Percentiles rank a stretch among this genome's conserved stretches.
phyloP scores from a whole-genome alignment of 2,888 invertebrate genomes.

The Dolomedes plantarius region DNA sequence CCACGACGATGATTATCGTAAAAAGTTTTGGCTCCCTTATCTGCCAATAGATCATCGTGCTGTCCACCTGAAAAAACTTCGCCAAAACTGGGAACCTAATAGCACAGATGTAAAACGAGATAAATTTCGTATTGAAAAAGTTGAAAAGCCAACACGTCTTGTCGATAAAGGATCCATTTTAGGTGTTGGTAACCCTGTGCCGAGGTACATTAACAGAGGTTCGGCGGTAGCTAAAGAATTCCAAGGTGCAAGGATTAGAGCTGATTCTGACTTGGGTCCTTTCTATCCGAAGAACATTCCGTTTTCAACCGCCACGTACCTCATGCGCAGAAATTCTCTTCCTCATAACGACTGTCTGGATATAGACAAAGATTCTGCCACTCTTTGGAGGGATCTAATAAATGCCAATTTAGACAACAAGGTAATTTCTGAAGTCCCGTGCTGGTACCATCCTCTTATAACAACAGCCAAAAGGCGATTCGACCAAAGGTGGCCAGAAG shows the following conservation, averaged over 20 bases:
- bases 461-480: slow-evolving; percentile 20
- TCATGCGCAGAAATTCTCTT: neutral
- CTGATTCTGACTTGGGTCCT: neutral
- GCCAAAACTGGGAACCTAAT: slow-evolving; percentile 13
- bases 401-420: slow-evolving; percentile 18
- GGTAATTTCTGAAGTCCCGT: neutral
- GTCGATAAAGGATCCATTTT: slow-evolving; percentile 13
- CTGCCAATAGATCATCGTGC: neutral
- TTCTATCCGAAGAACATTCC: slow-evolving; percentile 23
- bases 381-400: slow-evolving; percentile 35
- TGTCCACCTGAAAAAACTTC: neutral
- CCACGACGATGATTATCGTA: slow-evolving; percentile 40
- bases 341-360: slow-evolving; percentile 10
- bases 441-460: slow-evolving; percentile 33
- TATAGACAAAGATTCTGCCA: slow-evolving; percentile 22
- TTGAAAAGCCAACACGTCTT: neutral
- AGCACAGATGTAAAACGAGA: no score
- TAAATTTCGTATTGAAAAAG: neutral
- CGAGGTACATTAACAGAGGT: slow-evolving; percentile 26
- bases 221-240: slow-evolving; percentile 32
- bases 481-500: slow-evolving; percentile 24
- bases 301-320: slow-evolving; percentile 7
- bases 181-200: slow-evolving; percentile 3
- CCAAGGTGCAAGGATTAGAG: slow-evolving; percentile 24
- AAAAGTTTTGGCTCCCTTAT: slow-evolving; percentile 36